Evolutionary conservation across 1,140 invertebrate species (phyloP), one percentile per base, ranked within the genome.

Genomic region (Argopecten irradians): DNA sequence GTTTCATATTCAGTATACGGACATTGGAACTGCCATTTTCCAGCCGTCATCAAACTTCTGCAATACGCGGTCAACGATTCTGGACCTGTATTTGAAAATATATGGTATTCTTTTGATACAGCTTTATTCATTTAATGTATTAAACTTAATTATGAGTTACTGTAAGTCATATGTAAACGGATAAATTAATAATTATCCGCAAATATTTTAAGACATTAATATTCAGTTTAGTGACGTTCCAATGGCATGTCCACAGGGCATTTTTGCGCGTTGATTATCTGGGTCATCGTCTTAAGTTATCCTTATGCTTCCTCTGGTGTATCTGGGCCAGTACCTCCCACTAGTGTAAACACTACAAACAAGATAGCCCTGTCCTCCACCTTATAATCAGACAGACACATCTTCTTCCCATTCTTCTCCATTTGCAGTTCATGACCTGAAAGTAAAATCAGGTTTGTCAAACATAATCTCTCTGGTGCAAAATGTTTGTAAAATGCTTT

Each of bases 181-280:
- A n/a, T n/a, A n/a, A n/a, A n/a, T n/a, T n/a, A n/a, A n/a, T n/a
- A n/a, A n/a, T n/a, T n/a, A n/a, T n/a, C n/a, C n/a, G n/a, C n/a
- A n/a, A n/a, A n/a, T n/a, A n/a, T n/a, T n/a, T n/a, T n/a, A n/a
- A n/a, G n/a, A n/a, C n/a, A n/a, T n/a, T n/a, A n/a, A n/a, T n/a
- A n/a, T n/a, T n/a, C n/a, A n/a, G 13, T 34, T 84, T 28, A 35
- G n/a, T 32, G 19, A 86, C 71, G 36, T 88, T 89, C 91, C 83
- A 41, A 91, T 89, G 16, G 89, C 91, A 86, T 92, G 91, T 83
- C 91, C 90, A 86, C 91, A 92, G 5, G 91, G 91, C 91, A 91
- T 92, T 84, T 90, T 86, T n/a, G 91, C 91, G 35, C 90, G n/a
- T n/a, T n/a, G n/a, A n/a, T 86, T 86, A 14, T 55, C 90, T 34